Percentiles rank a stretch among this genome's conserved stretches.
Evolutionary conservation across 2,113 vertebrate genomes (phyloP).

Genomic region (Phaethornis superciliosus): DNA sequence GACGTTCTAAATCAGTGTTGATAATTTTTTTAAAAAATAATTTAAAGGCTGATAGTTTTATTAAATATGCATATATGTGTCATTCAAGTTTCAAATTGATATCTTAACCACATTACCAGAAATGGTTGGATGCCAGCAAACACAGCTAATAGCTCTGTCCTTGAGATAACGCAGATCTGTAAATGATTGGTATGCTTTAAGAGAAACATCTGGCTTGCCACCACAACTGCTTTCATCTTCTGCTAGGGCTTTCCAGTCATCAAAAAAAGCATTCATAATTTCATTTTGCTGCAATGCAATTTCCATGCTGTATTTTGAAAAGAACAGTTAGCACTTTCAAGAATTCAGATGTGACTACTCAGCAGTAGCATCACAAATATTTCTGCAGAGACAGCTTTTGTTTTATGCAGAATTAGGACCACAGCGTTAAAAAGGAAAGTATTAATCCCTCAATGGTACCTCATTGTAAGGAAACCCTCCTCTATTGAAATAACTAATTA

Average conservation of each 20-base stretch:
- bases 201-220: conserved; percentile 73
- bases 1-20: not conserved
- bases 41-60: not conserved
- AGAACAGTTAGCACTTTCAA: not conserved
- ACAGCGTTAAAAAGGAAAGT: not conserved
- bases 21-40: not conserved
- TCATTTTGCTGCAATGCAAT: conserved; percentile 87
- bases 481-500: not conserved
- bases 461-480: not conserved
- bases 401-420: not conserved
- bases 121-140: conserved; percentile 91
- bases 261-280: conserved; percentile 84
- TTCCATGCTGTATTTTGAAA: conserved; percentile 79
- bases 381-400: not conserved
- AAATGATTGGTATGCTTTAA: conserved; percentile 85
- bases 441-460: not conserved
- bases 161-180: conserved; percentile 78
- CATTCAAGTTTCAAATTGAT: not conserved
- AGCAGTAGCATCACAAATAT: not conserved
- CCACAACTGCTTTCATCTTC: conserved; percentile 76
- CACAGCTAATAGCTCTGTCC: conserved; percentile 82
- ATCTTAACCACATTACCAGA: conserved; percentile 76
- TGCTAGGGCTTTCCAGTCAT: conserved; percentile 83
- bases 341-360: not conserved
- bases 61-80: not conserved